Base-by-base conservation (phyloP, 2,113 vertebrate species). In the Boleophthalmus pectinirostris region DNA sequence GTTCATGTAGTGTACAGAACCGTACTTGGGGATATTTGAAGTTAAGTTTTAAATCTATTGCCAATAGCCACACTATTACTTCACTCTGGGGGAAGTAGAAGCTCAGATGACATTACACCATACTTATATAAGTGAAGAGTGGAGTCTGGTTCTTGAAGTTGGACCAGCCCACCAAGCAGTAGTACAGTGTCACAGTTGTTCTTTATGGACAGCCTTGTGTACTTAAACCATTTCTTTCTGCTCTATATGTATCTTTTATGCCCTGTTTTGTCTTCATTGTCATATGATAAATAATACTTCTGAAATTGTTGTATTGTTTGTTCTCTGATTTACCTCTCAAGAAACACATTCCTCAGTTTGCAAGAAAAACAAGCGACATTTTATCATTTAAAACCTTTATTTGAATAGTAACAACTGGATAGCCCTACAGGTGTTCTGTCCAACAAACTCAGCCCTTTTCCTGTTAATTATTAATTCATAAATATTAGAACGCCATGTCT, bases 241-340 rank as follows among this genome's bases (percentile, higher is more conserved):
- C 54, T 73, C 73, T 65, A 20, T 63, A 45, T 60, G 60, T 77
- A 38, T 63, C 70, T 78, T 64, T 72, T 70, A 35, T 67, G 72
- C 20, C 51, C 18, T 69, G 60, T 63, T 79, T 73, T 70, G 63
- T 73, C 70, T 63, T 79, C 45, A 74, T 67, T 56, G 69, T 79
- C 60, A 23, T 63, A 21, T 68, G 38, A 82, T 77, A 80, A 79
- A 83, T 75, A 60, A 81, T 70, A 79, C 78, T 76, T 18, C 24
- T 68, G 49, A 66, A 43, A 77, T 18, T 9, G 47, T 5, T 3
- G 58, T 33, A 16, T 33, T 60, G 0, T 64, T n/a, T 35, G 18
- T 38, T 38, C 16, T 64, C 38, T 35, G 3, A 20, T 38, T 64
- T 43, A 18, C 38, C 1, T 35, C 25, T 35, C n/a, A 10, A 13